Percentiles rank a stretch among this genome's conserved stretches.
Evolutionary conservation across 2,888 invertebrate species (phyloP).

Genomic region (Poecilobothrus nobilitatus): DNA sequence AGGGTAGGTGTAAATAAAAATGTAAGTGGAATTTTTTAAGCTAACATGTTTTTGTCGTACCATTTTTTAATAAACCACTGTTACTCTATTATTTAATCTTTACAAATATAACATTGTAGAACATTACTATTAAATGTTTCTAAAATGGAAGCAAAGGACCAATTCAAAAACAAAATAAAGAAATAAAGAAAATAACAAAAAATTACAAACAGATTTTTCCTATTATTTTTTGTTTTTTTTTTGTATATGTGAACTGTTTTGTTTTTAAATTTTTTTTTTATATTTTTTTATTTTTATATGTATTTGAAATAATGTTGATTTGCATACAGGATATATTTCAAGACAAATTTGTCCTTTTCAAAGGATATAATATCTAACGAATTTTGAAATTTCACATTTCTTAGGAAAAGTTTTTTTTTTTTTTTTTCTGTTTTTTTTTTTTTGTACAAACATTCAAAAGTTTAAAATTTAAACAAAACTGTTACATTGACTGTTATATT

Average conservation of each 20-base stretch:
- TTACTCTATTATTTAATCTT: no score
- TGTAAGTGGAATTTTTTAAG: no score
- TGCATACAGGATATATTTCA: neutral
- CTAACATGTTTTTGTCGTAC: no score
- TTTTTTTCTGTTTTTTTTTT: neutral
- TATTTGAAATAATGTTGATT: neutral
- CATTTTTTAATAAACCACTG: no score
- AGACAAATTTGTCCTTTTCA: no score
- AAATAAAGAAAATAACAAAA: neutral
- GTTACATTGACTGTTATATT: neutral
- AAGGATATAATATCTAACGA: no score
- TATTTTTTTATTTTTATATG: neutral
- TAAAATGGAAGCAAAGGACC: neutral
- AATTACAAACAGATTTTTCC: neutral
- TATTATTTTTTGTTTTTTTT: neutral
- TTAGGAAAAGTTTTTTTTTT: neutral
- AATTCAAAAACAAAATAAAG: no score
- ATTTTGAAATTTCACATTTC: neutral
- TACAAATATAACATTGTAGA: neutral
- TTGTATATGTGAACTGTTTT: neutral
- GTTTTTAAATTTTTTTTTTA: neutral
- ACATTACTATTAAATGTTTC: neutral
- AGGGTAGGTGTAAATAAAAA: no score
- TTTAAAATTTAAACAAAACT: no score
- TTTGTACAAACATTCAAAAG: neutral